A percentile compares a stretch with the other conserved stretches of the same genome.
Evolutionary conservation across 2,888 invertebrate species (phyloP).

Genomic region (Epiblema foenella): DNA sequence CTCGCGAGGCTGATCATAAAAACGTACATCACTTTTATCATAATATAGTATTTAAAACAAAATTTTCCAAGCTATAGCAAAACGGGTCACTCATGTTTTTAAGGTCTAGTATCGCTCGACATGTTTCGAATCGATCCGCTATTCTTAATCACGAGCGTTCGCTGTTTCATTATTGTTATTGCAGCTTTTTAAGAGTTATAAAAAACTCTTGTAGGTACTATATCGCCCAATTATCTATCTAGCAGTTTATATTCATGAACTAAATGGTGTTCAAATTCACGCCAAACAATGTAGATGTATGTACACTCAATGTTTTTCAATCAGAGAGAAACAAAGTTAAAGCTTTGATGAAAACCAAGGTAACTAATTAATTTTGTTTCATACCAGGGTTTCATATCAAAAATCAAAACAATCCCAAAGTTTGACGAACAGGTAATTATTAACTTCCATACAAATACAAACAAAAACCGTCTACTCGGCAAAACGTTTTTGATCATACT

Average conservation of each 20-base stretch:
- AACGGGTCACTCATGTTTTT: too few species aligned
- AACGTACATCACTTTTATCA: too few species aligned
- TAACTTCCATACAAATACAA: constrained; percentile 11
- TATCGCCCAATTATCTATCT: constrained; percentile 2
- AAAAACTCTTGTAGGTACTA: neutral
- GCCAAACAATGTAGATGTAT: constrained; percentile 29
- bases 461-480: constrained; percentile 2
- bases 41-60: too few species aligned
- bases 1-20: too few species aligned
- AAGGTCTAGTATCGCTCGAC: neutral
- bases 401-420: constrained; percentile 34
- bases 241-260: constrained; percentile 16
- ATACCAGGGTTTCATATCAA: constrained; percentile 27
- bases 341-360: constrained; percentile 39
- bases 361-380: constrained; percentile 33
- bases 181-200: too few species aligned
- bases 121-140: neutral
- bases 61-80: too few species aligned
- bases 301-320: constrained; percentile 38
- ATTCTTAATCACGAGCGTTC: too few species aligned
- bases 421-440: constrained; percentile 34
- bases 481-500: constrained; percentile 4
- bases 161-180: too few species aligned
- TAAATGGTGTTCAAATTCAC: constrained; percentile 30
- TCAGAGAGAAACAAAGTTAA: constrained; percentile 35